These are phyloP conservation scores for Sialis fuliginosa DNA, from an alignment of 2,888 invertebrate species.

Conservation along the genomic window DNA sequence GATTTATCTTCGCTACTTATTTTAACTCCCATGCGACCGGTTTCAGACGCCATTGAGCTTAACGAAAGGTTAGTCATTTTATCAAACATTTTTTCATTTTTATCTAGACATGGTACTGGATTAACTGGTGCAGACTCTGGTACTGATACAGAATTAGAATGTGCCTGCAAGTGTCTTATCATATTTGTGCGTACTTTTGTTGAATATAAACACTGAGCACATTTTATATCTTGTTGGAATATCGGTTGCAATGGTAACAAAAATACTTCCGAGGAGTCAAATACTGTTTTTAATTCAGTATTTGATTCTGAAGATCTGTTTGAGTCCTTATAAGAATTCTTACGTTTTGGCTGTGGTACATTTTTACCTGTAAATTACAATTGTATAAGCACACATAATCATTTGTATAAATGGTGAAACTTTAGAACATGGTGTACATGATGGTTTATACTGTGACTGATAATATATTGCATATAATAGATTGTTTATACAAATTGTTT, in stretches of 20 bases:
- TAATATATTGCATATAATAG: too few species aligned
- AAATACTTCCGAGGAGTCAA: conserved; percentile 41
- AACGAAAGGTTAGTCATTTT: conserved; percentile 70
- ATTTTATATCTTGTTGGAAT: conserved; percentile 38
- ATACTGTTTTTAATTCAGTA: conserved; percentile 18
- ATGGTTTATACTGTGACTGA: too few species aligned
- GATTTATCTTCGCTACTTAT: neutral
- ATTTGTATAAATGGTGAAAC: too few species aligned
- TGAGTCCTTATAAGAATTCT: neutral
- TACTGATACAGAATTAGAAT: conserved; percentile 34
- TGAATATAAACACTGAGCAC: conserved; percentile 46
- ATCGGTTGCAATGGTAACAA: conserved; percentile 45
- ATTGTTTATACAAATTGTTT: too few species aligned
- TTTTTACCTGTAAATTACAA: neutral
- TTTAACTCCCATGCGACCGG: conserved; percentile 24
- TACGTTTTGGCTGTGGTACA: neutral
- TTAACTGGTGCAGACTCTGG: conserved; percentile 57
- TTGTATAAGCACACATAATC: too few species aligned
- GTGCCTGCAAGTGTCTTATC: conserved; percentile 48
- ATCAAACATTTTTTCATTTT: conserved; percentile 65
- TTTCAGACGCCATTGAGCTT: conserved; percentile 29
- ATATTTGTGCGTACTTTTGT: conserved; percentile 57
- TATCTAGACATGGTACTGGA: conserved; percentile 63
- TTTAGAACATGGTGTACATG: too few species aligned
- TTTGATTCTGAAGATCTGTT: neutral